phyloP scores from a whole-genome alignment of 2,888 invertebrate species.

The Parelbella ahira region DNA sequence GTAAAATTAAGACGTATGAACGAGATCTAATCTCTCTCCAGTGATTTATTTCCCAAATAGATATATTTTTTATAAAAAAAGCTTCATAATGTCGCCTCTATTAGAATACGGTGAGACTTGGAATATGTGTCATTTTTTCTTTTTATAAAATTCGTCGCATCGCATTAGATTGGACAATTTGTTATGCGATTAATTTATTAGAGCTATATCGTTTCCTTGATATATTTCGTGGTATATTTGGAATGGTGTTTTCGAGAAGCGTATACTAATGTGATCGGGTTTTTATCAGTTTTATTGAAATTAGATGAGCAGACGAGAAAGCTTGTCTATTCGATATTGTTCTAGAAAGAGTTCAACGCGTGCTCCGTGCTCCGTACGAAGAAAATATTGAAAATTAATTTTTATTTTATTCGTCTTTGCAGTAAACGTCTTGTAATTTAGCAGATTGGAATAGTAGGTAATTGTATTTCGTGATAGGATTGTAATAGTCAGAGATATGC shows the following conservation, averaged over 20 bases:
- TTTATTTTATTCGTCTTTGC: too few species aligned
- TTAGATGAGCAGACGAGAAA: conserved; percentile 1
- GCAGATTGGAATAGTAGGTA: too few species aligned
- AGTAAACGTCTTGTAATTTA: too few species aligned
- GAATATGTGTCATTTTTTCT: conserved; percentile 20
- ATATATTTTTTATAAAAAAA: conserved; percentile 58
- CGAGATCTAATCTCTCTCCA: conserved; percentile 67
- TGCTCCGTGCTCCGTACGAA: too few species aligned
- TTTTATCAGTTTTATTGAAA: conserved; percentile 15
- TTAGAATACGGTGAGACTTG: conserved; percentile 30
- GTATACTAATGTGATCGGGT: conserved; percentile 14
- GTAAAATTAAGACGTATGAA: conserved; percentile 73
- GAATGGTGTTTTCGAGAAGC: conserved; percentile 5
- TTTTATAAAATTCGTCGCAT: conserved; percentile 12
- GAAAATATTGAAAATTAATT: too few species aligned
- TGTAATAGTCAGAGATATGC: too few species aligned
- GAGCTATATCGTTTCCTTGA: conserved; percentile 16
- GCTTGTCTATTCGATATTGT: too few species aligned
- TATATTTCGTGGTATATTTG: conserved; percentile 16
- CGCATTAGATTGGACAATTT: conserved; percentile 22
- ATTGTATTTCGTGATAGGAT: too few species aligned
- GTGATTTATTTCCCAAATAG: conserved; percentile 68
- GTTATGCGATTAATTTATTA: conserved; percentile 26
- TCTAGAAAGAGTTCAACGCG: too few species aligned
- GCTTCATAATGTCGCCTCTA: conserved; percentile 38